phyloP scores from a whole-genome alignment of 2,888 invertebrate genomes.

The Acrocyrtus sp. region DNA sequence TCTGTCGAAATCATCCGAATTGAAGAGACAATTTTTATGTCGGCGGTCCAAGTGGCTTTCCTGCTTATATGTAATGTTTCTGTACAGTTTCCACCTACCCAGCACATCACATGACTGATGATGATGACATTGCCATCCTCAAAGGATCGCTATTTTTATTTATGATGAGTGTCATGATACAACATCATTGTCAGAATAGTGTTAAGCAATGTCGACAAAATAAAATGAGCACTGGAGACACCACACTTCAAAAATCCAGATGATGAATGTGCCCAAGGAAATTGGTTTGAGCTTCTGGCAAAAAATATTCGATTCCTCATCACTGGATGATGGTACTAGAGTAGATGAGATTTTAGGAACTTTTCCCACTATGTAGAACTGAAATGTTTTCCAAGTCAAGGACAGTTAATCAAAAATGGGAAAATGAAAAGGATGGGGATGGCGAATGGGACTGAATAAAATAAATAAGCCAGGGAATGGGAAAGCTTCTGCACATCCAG shows the following conservation, averaged over 20 bases:
- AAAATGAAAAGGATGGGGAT: not conserved
- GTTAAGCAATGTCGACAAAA: constrained; percentile 3
- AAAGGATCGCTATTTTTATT: no score
- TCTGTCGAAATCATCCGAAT: not conserved
- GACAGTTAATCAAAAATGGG: constrained; percentile 15
- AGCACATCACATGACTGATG: no score
- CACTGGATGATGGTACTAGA: not conserved
- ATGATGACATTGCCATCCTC: no score
- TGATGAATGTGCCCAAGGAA: constrained; percentile 36
- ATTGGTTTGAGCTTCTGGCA: constrained; percentile 11
- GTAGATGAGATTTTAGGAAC: no score
- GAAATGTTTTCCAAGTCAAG: not conserved
- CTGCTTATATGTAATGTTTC: no score
- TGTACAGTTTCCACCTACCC: no score
- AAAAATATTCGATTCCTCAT: not conserved
- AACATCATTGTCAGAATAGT: no score
- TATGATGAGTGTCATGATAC: no score
- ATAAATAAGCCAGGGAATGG: not conserved
- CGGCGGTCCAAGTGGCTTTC: not conserved
- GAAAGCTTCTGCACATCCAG: not conserved
- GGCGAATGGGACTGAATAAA: not conserved
- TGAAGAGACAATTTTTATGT: not conserved
- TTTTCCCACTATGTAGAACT: no score
- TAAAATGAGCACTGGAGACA: not conserved
- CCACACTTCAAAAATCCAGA: not conserved